Evolutionary conservation across 1,140 invertebrate genomes (phyloP).

Genomic region (Papilio dardanus): DNA sequence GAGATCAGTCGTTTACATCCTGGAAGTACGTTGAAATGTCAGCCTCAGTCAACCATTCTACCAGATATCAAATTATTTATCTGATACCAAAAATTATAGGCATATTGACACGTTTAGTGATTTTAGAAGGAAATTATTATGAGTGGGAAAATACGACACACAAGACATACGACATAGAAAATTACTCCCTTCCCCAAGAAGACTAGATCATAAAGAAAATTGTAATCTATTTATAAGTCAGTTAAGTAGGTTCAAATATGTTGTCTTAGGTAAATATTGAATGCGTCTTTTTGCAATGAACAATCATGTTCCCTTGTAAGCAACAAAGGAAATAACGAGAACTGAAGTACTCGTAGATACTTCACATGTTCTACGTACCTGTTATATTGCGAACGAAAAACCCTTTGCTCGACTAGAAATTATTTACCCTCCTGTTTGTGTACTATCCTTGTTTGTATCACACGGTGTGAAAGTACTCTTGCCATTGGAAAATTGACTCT

Average conservation of each 20-base stretch:
- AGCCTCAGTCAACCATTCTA: too few species aligned
- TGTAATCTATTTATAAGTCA: not conserved
- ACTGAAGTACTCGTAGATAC: slow-evolving; percentile 35
- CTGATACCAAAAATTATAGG: too few species aligned
- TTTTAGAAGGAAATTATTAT: too few species aligned
- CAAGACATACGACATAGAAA: too few species aligned
- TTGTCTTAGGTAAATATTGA: slow-evolving; percentile 9
- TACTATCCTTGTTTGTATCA: slow-evolving; percentile 20
- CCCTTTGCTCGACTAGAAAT: slow-evolving; percentile 26
- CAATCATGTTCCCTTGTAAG: slow-evolving; percentile 22
- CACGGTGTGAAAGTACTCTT: not conserved
- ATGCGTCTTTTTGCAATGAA: slow-evolving; percentile 10
- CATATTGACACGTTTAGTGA: too few species aligned
- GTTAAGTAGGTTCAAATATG: not conserved
- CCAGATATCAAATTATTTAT: too few species aligned
- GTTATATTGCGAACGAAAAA: slow-evolving; percentile 31
- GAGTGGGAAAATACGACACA: too few species aligned
- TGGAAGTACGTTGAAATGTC: too few species aligned
- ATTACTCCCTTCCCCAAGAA: too few species aligned
- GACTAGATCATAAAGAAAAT: too few species aligned
- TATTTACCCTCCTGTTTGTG: slow-evolving; percentile 34
- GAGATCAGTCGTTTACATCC: too few species aligned
- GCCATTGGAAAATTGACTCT: not conserved
- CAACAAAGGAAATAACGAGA: slow-evolving; percentile 33
- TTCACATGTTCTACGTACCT: slow-evolving; percentile 33